phyloP scores from a whole-genome alignment of 2,797 vertebrate genomes.

The Rhinichthys osculus region DNA sequence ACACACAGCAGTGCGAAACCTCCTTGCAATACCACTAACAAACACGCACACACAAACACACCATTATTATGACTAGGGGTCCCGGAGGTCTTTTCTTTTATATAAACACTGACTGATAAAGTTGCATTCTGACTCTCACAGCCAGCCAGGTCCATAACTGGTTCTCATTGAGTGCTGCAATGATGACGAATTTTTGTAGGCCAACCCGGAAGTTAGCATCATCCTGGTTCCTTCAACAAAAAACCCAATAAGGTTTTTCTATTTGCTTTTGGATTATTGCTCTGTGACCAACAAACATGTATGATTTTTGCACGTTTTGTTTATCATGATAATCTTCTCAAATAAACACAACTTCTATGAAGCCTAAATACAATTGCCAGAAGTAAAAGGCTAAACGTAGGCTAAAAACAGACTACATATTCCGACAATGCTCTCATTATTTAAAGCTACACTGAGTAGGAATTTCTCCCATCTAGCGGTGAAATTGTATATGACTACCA shows the following conservation, averaged over 20 bases:
- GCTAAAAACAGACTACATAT: too few relatives aligned
- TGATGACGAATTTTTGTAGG: not conserved
- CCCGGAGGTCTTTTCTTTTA: not conserved
- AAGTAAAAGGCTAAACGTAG: too few relatives aligned
- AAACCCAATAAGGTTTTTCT: too few relatives aligned
- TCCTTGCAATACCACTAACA: slow-evolving; percentile 40
- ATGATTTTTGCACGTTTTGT: too few relatives aligned
- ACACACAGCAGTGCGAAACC: slow-evolving; percentile 59
- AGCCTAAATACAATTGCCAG: too few relatives aligned
- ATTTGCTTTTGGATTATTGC: not conserved
- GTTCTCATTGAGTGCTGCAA: not conserved
- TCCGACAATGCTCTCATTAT: too few relatives aligned
- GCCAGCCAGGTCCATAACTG: not conserved
- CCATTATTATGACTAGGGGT: slow-evolving; percentile 18
- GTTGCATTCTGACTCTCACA: not conserved
- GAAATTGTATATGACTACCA: too few relatives aligned
- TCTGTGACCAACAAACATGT: not conserved
- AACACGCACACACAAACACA: slow-evolving; percentile 42
- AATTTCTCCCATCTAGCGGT: too few relatives aligned
- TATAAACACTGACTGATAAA: slow-evolving; percentile 16
- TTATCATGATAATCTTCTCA: too few relatives aligned
- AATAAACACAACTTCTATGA: too few relatives aligned
- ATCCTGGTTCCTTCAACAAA: not conserved
- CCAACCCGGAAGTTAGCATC: not conserved
- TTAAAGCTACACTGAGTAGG: too few relatives aligned